Evolutionary conservation across 2,797 vertebrate genomes (phyloP).

Genomic region (Glyptemys insculpta): DNA sequence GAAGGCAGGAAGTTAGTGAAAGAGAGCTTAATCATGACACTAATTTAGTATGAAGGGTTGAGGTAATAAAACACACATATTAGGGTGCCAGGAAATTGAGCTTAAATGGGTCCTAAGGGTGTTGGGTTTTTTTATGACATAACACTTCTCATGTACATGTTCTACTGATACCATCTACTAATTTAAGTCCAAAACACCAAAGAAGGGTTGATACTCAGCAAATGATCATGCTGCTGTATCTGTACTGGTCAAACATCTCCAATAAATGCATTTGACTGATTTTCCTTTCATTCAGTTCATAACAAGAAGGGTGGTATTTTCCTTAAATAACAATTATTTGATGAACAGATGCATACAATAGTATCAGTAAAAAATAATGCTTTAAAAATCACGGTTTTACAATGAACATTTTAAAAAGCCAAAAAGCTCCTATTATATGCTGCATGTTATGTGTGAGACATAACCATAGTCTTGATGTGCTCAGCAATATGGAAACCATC

Average conservation of each 20-base stretch:
- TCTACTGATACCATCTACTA: slow-evolving; percentile 9
- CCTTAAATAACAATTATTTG: slow-evolving; percentile 38
- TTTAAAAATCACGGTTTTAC: slow-evolving; percentile 50
- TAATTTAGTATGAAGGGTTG: slow-evolving; percentile 45
- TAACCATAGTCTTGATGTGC: slow-evolving; percentile 20
- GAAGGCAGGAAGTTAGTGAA: slow-evolving; percentile 37
- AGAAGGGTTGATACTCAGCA: neutral
- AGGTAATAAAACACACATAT: slow-evolving; percentile 32
- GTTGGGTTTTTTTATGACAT: neutral
- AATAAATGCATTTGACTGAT: slow-evolving; percentile 17
- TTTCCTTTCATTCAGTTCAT: slow-evolving; percentile 30
- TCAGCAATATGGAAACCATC: slow-evolving; percentile 25
- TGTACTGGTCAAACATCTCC: slow-evolving; percentile 24
- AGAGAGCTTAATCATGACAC: slow-evolving; percentile 38
- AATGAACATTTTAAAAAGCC: slow-evolving; percentile 58
- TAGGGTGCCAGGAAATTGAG: slow-evolving; percentile 31
- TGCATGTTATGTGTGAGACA: slow-evolving; percentile 23
- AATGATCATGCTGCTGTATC: slow-evolving; percentile 13
- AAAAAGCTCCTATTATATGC: slow-evolving; percentile 22
- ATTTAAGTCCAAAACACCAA: neutral
- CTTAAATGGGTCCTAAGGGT: neutral
- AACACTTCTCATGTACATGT: neutral
- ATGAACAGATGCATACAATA: slow-evolving; percentile 47
- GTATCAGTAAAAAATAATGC: slow-evolving; percentile 13
- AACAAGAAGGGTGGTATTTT: slow-evolving; percentile 31